These are phyloP conservation scores for Aulostomus chinensis DNA, from an alignment of 2,797 vertebrate genomes.

Conservation along the genomic window DNA sequence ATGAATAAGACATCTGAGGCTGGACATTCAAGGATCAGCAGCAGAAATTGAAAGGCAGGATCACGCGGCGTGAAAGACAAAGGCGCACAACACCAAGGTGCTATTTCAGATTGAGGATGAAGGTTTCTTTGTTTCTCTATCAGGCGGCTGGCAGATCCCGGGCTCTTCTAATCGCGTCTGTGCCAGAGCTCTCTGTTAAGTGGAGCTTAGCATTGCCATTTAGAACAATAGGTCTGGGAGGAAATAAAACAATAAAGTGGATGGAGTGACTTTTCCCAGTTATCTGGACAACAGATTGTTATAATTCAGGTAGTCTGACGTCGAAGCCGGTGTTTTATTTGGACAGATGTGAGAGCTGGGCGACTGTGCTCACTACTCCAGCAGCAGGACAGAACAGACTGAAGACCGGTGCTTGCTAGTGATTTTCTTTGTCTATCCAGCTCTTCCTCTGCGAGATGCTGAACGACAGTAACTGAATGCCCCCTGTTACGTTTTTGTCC, in stretches of 20 bases:
- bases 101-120: constrained; percentile 23
- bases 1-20: background rate
- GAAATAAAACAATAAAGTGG: no score
- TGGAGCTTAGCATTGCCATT: constrained; percentile 5
- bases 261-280: no score
- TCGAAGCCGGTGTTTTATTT: no score
- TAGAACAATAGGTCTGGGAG: background rate
- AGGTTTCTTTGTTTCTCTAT: constrained; percentile 39
- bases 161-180: no score
- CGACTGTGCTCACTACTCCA: no score
- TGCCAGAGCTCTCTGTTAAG: no score
- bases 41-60: constrained; percentile 1
- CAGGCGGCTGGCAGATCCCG: constrained; percentile 11
- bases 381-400: background rate
- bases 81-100: constrained; percentile 22
- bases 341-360: no score
- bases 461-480: constrained; percentile 15
- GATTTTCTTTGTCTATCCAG: constrained; percentile 38
- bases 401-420: constrained; percentile 6
- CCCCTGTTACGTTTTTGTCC: constrained; percentile 27
- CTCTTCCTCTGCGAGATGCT: constrained; percentile 14
- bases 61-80: constrained; percentile 36
- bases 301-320: no score
- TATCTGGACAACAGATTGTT: no score
- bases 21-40: background rate